These are phyloP conservation scores for Pungitius pungitius DNA, from an alignment of 2,113 vertebrate species.

Conservation along the genomic window DNA sequence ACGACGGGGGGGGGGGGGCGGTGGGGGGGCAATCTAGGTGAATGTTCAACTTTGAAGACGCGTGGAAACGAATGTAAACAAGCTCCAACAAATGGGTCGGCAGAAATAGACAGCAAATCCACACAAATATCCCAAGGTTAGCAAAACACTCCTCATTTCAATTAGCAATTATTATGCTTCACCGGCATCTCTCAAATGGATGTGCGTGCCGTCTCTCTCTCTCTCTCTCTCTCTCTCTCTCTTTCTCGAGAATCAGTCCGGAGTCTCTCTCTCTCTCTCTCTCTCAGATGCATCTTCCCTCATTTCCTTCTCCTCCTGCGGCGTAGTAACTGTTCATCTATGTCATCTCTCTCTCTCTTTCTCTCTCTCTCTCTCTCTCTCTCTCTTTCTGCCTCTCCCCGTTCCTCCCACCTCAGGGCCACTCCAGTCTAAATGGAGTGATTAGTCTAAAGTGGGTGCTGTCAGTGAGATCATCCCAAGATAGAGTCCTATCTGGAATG, in stretches of 20 bases:
- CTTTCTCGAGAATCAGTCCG: constrained; percentile 24
- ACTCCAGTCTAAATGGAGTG: constrained; percentile 93
- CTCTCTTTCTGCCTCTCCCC: constrained; percentile 62
- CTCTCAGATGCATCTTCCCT: constrained; percentile 38
- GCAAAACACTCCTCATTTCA: constrained; percentile 48
- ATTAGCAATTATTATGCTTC: constrained; percentile 44
- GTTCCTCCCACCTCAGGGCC: constrained; percentile 85
- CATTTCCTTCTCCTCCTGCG: constrained; percentile 65
- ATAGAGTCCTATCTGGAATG: constrained; percentile 94
- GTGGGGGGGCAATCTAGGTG: neutral
- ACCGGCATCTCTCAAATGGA: constrained; percentile 47
- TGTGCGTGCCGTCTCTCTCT: constrained; percentile 33
- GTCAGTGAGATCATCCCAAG: constrained; percentile 95
- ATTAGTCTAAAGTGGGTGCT: constrained; percentile 95
- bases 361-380: constrained; percentile 52
- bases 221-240: constrained; percentile 24
- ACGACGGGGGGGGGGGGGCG: no score
- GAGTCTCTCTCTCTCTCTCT: constrained; percentile 15
- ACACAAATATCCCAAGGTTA: constrained; percentile 57
- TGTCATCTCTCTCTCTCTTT: constrained; percentile 81
- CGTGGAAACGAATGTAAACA: neutral
- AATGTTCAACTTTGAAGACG: constrained; percentile 17
- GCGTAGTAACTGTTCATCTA: constrained; percentile 80
- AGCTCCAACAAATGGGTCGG: constrained; percentile 5
- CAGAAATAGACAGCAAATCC: constrained; percentile 36